Evolutionary conservation across 2,888 invertebrate species (phyloP).

Genomic region (Caenorhabditis uteleia): DNA sequence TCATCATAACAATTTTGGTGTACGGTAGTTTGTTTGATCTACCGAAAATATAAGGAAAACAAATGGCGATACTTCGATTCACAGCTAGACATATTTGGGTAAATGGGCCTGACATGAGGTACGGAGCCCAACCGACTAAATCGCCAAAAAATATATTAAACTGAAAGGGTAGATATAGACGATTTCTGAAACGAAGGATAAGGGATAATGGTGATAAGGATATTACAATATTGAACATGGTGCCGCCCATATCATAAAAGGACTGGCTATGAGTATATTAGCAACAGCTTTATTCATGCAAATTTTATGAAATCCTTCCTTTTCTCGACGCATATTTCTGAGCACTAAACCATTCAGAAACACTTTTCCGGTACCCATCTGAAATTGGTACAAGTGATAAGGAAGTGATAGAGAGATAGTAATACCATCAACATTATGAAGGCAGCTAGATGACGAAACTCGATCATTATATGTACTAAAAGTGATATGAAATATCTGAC

Average conservation of each 20-base stretch:
- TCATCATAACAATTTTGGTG: conserved; percentile 7
- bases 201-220: too few species aligned
- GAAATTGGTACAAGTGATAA: conserved; percentile 1
- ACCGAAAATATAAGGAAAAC: conserved; percentile 22
- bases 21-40: conserved; percentile 7
- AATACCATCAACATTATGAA: conserved; percentile 18
- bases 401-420: not conserved
- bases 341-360: conserved; percentile 14
- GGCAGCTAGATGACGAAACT: conserved; percentile 26
- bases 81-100: conserved; percentile 29
- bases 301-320: conserved; percentile 29
- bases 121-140: conserved; percentile 33
- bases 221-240: conserved; percentile 24
- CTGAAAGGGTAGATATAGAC: conserved; percentile 7
- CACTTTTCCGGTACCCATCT: conserved; percentile 14
- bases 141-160: conserved; percentile 32
- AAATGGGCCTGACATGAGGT: conserved; percentile 31
- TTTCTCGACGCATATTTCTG: conserved; percentile 14
- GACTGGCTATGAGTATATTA: conserved; percentile 11
- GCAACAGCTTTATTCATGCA: conserved; percentile 29
- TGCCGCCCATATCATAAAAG: conserved; percentile 27
- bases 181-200: not conserved
- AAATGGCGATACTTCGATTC: conserved; percentile 22
- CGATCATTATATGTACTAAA: too few species aligned
- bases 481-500: too few species aligned